Evolutionary conservation across 2,888 invertebrate genomes (phyloP), one percentile per base, ranked within the genome.

Genomic region (Eupithecia pulchellata): DNA sequence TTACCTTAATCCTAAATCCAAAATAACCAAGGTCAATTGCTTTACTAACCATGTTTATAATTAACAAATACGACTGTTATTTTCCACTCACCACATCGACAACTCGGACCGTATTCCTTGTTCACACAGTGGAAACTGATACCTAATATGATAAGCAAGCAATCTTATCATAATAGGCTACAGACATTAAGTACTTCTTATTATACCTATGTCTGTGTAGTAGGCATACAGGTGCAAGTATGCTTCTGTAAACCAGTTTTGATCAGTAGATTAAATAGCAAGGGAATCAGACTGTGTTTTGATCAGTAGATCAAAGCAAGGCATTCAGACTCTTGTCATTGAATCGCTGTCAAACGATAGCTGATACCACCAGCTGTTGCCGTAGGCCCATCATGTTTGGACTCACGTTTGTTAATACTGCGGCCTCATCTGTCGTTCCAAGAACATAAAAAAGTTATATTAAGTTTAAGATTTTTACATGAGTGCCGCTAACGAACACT

Each of bases 61-160:
- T 69, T 75, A n/a, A 69, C 74, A 72, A 70, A 68, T 67, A 68
- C 52, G 36, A 74, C 77, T 70, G 70, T 76, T 74, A 74, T 64
- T 76, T 77, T 73, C 67, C 75, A 66, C 64, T 66, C 66, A 66
- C 71, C 66, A 36, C 65, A 75, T 61, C 62, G 64, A 66, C 70
- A 20, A 72, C 66, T 67, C 73, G 34, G 42, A 63, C 71, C 71
- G 69, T 20, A 20, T 29, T 64, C 63, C 64, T 29, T 57, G 36
- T 52, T 39, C 52, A 52, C 52, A 52, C 52, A 25, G 52, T 13
- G 32, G 4, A 32, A 32, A 6, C 32, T 6, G 32, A 34, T 34
- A 6, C 34, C 34, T 2, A 34, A 34, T 11, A 47, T 20, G 20
- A 52, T 52, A 52, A 52, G n/a, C 0, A 47, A 6, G 2, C 2